Evolutionary conservation across 2,888 invertebrate genomes (phyloP).

Genomic region (Dicranocentrus wangi): DNA sequence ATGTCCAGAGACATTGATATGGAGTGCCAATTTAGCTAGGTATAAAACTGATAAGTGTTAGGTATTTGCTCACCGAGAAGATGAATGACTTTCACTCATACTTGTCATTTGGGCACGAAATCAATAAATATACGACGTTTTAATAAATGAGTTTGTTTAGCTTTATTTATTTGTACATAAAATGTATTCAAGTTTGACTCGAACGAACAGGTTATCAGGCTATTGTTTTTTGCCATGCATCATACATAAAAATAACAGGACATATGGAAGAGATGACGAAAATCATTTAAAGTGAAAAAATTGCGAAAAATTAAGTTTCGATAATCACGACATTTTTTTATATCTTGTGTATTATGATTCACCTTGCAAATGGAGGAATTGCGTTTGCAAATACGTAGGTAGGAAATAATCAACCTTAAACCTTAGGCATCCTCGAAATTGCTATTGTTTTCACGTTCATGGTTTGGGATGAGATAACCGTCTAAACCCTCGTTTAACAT

Average conservation of each 20-base stretch:
- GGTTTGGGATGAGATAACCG: conserved; percentile 35
- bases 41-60: conserved; percentile 8
- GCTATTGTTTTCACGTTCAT: too few relatives aligned
- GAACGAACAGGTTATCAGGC: too few relatives aligned
- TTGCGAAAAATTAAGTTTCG: neutral
- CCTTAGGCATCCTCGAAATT: too few relatives aligned
- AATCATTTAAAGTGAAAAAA: neutral
- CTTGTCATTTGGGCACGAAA: too few relatives aligned
- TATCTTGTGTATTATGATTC: too few relatives aligned
- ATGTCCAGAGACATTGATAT: neutral
- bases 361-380: too few relatives aligned
- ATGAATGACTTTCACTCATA: neutral
- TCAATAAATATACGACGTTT: too few relatives aligned
- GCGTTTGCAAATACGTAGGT: too few relatives aligned
- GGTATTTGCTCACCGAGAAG: conserved; percentile 5
- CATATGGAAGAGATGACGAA: conserved; percentile 5
- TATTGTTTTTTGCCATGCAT: neutral
- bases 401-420: too few relatives aligned
- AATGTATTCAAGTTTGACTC: too few relatives aligned
- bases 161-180: neutral
- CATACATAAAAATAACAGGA: neutral
- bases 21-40: neutral
- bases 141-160: neutral
- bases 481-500: conserved; percentile 30
- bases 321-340: neutral